Base-by-base conservation (phyloP, 2,113 vertebrate species). In the Gasterosteus nipponicus region DNA sequence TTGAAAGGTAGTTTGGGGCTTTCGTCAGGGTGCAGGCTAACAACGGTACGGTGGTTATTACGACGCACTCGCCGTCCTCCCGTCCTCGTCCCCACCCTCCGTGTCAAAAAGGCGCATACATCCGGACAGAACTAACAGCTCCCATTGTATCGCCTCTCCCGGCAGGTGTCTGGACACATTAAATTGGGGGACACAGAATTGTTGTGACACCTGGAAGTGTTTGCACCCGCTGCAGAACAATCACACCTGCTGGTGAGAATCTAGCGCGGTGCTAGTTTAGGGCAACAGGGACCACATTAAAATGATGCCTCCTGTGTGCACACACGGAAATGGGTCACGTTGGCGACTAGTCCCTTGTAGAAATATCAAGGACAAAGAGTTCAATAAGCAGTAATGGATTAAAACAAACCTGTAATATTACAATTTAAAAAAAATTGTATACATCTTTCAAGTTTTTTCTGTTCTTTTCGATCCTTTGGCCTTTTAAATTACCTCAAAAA, bases 61-160 rank as follows among this genome's bases (percentile, higher is more conserved):
- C 18, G 66, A 67, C 59, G 47, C 75, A 81, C 75, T 79, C 33
- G 38, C 33, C 41, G 54, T 47, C 61, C 74, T 78, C 68, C 47
- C 60, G 3, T 15, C 68, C 77, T 84, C 49, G 38, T 76, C 77
- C 77, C 54, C 85, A 65, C 85, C 81, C 68, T 76, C 67, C 38
- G 62, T 41, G 70, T 82, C 69, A 83, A 83, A 64, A 57, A 22
- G n/a, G n/a, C 54, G 18, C 70, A 78, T 42, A 66, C 39, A 4
- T 71, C 62, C 69, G 70, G 82, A 83, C 90, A 89, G 83, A 80
- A 65, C 72, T 80, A 85, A 86, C 87, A 79, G 76, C 81, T 85
- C 58, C 74, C 69, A 74, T 73, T 80, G 82, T 81, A 71, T 87
- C 85, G 75, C 83, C 87, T 83, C 83, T 59, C 59, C 61, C 67